Percentiles rank a stretch among this genome's conserved stretches.
Evolutionary conservation across 2,888 invertebrate species (phyloP).

Genomic region (Cerceris rybyensis): DNA sequence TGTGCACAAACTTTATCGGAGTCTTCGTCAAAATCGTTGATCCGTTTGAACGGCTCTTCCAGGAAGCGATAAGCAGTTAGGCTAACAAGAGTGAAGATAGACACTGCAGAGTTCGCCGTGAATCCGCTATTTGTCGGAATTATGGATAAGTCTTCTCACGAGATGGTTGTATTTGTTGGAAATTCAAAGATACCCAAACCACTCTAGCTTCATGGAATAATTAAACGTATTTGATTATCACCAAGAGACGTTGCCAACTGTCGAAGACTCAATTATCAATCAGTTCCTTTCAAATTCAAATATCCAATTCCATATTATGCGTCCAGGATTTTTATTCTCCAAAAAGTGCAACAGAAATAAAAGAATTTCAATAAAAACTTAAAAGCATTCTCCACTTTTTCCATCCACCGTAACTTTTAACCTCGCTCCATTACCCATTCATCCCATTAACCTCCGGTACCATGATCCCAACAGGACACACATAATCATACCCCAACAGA

Average conservation of each 20-base stretch:
- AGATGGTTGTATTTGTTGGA: not conserved
- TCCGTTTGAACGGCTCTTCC: constrained; percentile 39
- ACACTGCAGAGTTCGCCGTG: constrained; percentile 4
- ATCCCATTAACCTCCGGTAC: no score
- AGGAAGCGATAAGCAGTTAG: constrained; percentile 39
- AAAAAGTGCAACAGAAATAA: no score
- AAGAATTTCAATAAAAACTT: no score
- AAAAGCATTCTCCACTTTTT: no score
- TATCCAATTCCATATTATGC: no score
- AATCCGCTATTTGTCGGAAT: constrained; percentile 37
- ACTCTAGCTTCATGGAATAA: not conserved
- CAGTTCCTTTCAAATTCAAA: no score
- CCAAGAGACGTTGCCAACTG: not conserved
- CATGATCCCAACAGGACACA: no score
- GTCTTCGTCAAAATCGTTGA: constrained; percentile 17
- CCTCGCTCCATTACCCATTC: no score
- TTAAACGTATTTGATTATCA: not conserved
- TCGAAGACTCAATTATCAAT: not conserved
- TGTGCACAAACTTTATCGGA: no score
- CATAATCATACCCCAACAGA: no score
- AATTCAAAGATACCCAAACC: not conserved
- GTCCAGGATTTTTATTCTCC: no score
- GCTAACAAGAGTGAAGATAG: constrained; percentile 32
- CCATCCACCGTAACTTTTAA: no score
- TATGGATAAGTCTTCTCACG: constrained; percentile 15